phyloP scores from a whole-genome alignment of 2,888 invertebrate species.

The Tenthredo scrophulariae region DNA sequence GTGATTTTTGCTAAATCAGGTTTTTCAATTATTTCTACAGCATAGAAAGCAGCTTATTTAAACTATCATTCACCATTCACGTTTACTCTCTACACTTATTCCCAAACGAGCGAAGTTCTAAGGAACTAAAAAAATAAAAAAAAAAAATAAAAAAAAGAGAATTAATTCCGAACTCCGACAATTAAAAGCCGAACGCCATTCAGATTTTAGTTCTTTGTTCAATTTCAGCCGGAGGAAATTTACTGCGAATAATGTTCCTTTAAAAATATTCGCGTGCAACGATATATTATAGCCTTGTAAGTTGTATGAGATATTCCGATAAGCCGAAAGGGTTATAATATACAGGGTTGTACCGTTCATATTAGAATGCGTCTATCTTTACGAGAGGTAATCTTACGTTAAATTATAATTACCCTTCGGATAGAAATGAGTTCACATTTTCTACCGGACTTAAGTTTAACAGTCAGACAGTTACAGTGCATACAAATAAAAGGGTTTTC shows the following conservation, averaged over 20 bases:
- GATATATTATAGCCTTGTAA: not conserved
- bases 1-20: not conserved
- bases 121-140: not conserved
- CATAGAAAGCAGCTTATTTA: not conserved
- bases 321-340: slow-evolving; percentile 37
- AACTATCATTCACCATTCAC: slow-evolving; percentile 17
- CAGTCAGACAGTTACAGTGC: not conserved
- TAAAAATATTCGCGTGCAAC: slow-evolving; percentile 25
- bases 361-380: not conserved
- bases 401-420: not conserved
- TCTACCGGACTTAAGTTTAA: not conserved
- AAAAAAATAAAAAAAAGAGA: not conserved
- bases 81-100: not conserved
- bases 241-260: not conserved
- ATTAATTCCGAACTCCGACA: slow-evolving; percentile 25
- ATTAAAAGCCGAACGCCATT: slow-evolving; percentile 37
- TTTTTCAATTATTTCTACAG: not conserved
- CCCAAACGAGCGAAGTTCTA: slow-evolving; percentile 21
- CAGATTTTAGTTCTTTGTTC: slow-evolving; percentile 26
- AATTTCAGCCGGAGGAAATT: slow-evolving; percentile 6
- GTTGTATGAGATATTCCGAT: slow-evolving; percentile 11
- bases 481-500: not conserved
- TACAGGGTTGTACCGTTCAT: not conserved
- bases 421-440: not conserved
- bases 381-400: not conserved